These are phyloP conservation scores for Larimichthys crocea DNA, from an alignment of 2,113 vertebrate genomes.

Conservation along the genomic window DNA sequence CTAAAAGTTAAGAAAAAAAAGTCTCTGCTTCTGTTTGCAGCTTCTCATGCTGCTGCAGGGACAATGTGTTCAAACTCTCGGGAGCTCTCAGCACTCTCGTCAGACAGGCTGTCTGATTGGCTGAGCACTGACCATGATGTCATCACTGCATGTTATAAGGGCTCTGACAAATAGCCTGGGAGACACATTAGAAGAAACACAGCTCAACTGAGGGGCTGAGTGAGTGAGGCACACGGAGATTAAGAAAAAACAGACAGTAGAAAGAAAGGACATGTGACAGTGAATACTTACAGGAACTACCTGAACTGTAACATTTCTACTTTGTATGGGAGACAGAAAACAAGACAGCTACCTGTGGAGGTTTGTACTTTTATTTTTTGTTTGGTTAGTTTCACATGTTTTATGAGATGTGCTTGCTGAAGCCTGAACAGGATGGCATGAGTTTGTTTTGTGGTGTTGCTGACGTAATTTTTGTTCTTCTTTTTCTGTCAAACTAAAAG, in stretches of 20 bases:
- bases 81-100: constrained; percentile 70
- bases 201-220: constrained; percentile 61
- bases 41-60: constrained; percentile 52
- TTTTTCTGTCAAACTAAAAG: constrained; percentile 14
- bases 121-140: constrained; percentile 81
- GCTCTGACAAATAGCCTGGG: constrained; percentile 83
- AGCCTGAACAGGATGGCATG: not conserved
- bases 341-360: constrained; percentile 73
- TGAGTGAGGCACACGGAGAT: constrained; percentile 60
- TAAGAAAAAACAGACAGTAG: constrained; percentile 37
- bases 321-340: constrained; percentile 72
- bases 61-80: constrained; percentile 77
- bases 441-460: not conserved
- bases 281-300: constrained; percentile 51
- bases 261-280: constrained; percentile 52
- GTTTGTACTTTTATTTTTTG: constrained; percentile 71
- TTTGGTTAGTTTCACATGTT: constrained; percentile 17
- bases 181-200: constrained; percentile 81
- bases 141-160: constrained; percentile 83
- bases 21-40: constrained; percentile 8
- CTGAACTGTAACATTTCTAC: constrained; percentile 48
- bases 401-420: constrained; percentile 23
- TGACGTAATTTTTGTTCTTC: not conserved
- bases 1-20: constrained; percentile 16
- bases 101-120: constrained; percentile 78